Evolutionary conservation across 2,888 invertebrate genomes (phyloP), one percentile per base, ranked within the genome.

Genomic region (Allygus modestus): DNA sequence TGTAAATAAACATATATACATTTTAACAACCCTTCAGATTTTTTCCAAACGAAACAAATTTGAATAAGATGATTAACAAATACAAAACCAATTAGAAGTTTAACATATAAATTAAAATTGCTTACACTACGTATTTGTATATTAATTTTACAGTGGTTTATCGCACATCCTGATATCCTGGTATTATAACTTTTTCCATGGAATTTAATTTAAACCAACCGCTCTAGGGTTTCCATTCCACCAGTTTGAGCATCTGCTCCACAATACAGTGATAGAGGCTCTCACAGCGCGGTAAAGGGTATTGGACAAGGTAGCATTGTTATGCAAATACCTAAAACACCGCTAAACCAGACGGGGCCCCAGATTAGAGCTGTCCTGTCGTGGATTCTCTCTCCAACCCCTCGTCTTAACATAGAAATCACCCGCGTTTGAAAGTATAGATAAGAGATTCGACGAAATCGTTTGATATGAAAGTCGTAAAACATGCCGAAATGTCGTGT

Each of bases 321-420:
- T 31, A 65, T 65, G 65, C 65, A 65, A 65, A 65, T 65, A 15
- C 28, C 65, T 5, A 28, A 28, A 65, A 28, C 65, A 65, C 65
- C 65, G n/a, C 65, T 65, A 28, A 20, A 65, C 65, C 65, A 65
- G 65, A n/a, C 7, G 23, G 26, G 28, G 31, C 65, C 20, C 65
- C 12, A 28, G 65, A 26, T 65, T 65, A 65, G 26, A 65, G 65
- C 28, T 65, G 65, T 26, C 12, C 26, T 65, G 65, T 58, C 0
- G 20, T 17, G 65, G 65, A 65, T 28, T 65, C 28, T 31, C 65
- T 65, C 20, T 65, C 15, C 28, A 17, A 28, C 65, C 65, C 65
- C 58, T 58, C 65, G 65, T 15, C 65, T 65, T 65, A 65, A 65
- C 65, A 65, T 65, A 65, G 65, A 31, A 65, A 65, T 65, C 28